Evolutionary conservation across 2,888 invertebrate species (phyloP).

Genomic region (Drosophila prolongata): DNA sequence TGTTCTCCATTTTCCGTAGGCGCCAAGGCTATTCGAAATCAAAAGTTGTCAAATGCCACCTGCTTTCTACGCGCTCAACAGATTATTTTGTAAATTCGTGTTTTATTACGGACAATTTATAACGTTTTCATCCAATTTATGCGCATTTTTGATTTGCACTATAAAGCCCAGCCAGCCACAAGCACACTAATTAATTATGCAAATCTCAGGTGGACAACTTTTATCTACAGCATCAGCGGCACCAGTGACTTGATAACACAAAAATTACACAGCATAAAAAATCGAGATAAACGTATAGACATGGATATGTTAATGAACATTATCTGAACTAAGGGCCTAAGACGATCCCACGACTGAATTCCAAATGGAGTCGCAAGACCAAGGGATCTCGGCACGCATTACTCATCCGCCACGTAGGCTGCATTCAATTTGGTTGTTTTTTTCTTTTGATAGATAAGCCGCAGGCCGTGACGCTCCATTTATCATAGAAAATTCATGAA

Average conservation of each 20-base stretch:
- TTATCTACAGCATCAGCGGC: conserved; percentile 59
- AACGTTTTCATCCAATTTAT: conserved; percentile 66
- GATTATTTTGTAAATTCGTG: conserved; percentile 29
- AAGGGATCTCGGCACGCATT: conserved; percentile 39
- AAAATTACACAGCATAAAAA: conserved; percentile 29
- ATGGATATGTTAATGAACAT: conserved; percentile 46
- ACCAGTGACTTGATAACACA: conserved; percentile 55
- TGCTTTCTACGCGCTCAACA: conserved; percentile 39
- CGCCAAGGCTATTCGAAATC: background rate
- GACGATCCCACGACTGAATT: conserved; percentile 6
- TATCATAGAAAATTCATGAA: conserved; percentile 75
- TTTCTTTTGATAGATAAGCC: conserved; percentile 66
- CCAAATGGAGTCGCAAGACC: conserved; percentile 19
- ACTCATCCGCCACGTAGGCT: conserved; percentile 71
- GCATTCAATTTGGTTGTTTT: conserved; percentile 44
- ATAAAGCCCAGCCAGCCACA: conserved; percentile 58
- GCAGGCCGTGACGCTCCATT: conserved; percentile 66
- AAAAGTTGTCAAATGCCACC: conserved; percentile 50
- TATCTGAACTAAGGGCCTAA: conserved; percentile 42
- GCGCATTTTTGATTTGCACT: conserved; percentile 74
- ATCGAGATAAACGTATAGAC: conserved; percentile 11
- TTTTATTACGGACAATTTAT: conserved; percentile 71
- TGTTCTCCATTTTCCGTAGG: background rate
- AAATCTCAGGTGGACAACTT: conserved; percentile 57
- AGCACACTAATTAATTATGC: conserved; percentile 72